Evolutionary conservation across 1,140 invertebrate genomes (phyloP).

Genomic region (Rhopalosiphum padi): DNA sequence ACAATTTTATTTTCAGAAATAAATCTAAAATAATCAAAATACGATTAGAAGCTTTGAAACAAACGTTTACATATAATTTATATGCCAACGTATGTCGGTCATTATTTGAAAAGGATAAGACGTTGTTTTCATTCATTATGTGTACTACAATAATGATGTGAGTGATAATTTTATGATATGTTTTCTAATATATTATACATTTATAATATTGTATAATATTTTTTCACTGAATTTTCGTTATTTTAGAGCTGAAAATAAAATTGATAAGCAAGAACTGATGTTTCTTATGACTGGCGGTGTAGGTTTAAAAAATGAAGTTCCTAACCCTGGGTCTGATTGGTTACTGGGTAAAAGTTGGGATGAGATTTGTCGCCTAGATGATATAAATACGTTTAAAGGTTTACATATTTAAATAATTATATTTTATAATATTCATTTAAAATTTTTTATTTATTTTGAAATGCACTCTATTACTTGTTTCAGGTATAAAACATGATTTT

Average conservation of each 20-base stretch:
- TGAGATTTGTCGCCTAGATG: conserved; percentile 78
- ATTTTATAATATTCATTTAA: not conserved
- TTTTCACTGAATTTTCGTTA: not conserved
- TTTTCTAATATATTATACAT: no score
- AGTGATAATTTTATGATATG: not conserved
- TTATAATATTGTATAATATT: no score
- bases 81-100: conserved; percentile 91
- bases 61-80: conserved; percentile 86
- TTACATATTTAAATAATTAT: conserved; percentile 48
- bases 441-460: not conserved
- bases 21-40: conserved; percentile 79
- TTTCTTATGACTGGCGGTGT: conserved; percentile 88
- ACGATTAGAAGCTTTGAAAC: conserved; percentile 76
- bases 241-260: conserved; percentile 64
- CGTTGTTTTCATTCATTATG: conserved; percentile 91
- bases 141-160: conserved; percentile 76
- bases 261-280: conserved; percentile 76
- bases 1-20: conserved; percentile 63
- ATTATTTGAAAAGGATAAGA: conserved; percentile 93
- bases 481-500: conserved; percentile 65
- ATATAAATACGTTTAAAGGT: conserved; percentile 70
- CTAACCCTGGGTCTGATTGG: conserved; percentile 70
- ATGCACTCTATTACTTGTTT: not conserved
- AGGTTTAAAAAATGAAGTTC: conserved; percentile 73
- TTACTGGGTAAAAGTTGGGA: conserved; percentile 83